Evolutionary conservation across 2,888 invertebrate genomes (phyloP).

Genomic region (Drosophila quinaria): DNA sequence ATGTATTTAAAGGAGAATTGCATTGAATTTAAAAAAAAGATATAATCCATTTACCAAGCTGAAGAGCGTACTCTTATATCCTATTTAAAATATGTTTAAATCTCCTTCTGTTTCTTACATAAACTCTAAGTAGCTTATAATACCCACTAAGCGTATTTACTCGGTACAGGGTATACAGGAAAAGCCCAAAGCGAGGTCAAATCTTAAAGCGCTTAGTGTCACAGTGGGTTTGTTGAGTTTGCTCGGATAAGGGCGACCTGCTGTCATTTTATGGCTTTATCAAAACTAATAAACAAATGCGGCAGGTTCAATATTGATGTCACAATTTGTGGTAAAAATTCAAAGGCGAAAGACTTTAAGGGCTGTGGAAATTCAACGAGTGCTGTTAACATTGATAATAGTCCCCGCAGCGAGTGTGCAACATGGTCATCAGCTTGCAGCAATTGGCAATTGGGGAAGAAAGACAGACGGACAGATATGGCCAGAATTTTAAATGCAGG

Average conservation of each 20-base stretch:
- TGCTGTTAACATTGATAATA: conserved; percentile 24
- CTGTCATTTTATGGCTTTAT: conserved; percentile 70
- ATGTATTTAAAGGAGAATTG: background rate
- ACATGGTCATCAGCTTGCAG: conserved; percentile 19
- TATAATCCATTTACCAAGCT: no score
- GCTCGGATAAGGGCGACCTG: conserved; percentile 11
- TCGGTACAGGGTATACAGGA: conserved; percentile 15
- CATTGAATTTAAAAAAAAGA: background rate
- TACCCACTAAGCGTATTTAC: background rate
- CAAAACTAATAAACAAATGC: conserved; percentile 69
- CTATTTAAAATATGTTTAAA: background rate
- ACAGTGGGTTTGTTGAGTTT: conserved; percentile 47
- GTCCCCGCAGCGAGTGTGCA: conserved; percentile 18
- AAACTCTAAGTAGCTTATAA: background rate
- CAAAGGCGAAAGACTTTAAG: conserved; percentile 2
- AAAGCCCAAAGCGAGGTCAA: conserved; percentile 49
- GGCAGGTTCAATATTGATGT: conserved; percentile 19
- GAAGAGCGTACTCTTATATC: background rate
- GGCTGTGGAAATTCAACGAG: conserved; percentile 10
- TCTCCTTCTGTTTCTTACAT: background rate
- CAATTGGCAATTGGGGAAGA: conserved; percentile 18
- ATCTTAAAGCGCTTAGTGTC: conserved; percentile 73
- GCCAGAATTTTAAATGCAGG: conserved; percentile 44
- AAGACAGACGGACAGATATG: conserved; percentile 1
- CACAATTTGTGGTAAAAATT: conserved; percentile 15